A percentile compares a stretch with the other conserved stretches of the same genome.
phyloP scores from a whole-genome alignment of 2,113 vertebrate species.

The Strigops habroptila region DNA sequence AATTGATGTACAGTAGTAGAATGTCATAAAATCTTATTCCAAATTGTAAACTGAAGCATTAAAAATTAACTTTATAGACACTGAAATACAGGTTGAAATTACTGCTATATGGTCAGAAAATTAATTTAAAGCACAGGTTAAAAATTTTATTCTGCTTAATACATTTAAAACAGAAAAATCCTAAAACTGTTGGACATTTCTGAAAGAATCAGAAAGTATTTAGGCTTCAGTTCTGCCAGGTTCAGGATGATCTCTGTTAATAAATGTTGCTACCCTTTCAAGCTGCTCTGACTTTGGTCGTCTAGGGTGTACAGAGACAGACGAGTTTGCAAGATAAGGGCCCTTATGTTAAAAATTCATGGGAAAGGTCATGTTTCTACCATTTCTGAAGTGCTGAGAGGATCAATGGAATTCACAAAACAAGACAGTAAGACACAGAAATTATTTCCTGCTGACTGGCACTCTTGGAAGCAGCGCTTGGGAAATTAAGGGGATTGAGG shows the following conservation, averaged over 20 bases:
- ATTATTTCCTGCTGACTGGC: not conserved
- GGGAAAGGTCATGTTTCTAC: constrained; percentile 40
- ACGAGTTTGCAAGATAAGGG: constrained; percentile 3
- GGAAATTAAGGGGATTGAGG: not conserved
- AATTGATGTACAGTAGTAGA: constrained; percentile 1
- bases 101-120: not conserved
- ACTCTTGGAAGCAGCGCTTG: not conserved
- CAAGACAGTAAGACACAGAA: not conserved
- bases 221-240: not conserved
- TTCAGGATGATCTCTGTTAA: not conserved
- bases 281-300: constrained; percentile 14
- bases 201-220: not conserved
- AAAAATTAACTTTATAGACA: constrained; percentile 8
- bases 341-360: constrained; percentile 49
- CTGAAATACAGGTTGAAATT: not conserved
- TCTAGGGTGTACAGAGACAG: constrained; percentile 9
- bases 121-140: not conserved
- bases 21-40: not conserved
- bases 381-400: not conserved
- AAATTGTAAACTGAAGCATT: constrained; percentile 30
- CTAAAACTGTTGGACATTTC: not conserved
- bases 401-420: constrained; percentile 24
- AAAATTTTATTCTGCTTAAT: not conserved
- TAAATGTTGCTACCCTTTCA: not conserved
- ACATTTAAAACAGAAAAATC: not conserved